These are phyloP conservation scores for Leucophora obtusa DNA, from an alignment of 2,888 invertebrate genomes.

Conservation along the genomic window DNA sequence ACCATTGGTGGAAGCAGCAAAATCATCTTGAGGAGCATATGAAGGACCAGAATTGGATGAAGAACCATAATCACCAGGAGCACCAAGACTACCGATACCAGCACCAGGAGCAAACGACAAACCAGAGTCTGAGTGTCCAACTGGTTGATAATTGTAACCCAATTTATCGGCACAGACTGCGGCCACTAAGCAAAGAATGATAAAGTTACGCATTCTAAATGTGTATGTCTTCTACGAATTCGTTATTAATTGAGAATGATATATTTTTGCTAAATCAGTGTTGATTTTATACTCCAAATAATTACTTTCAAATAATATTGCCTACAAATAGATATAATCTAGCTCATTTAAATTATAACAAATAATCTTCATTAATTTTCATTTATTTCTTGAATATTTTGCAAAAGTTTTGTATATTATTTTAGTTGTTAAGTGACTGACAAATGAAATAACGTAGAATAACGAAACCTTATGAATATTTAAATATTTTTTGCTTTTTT, in stretches of 20 bases:
- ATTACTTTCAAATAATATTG: background rate
- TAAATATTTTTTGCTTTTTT: background rate
- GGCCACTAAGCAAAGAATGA: conserved; percentile 46
- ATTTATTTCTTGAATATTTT: background rate
- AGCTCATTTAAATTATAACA: conserved; percentile 37
- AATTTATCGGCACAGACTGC: conserved; percentile 68
- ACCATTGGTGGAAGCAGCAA: background rate
- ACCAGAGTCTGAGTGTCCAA: conserved; percentile 68
- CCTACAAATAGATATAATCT: too few species aligned
- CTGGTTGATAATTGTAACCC: conserved; percentile 71
- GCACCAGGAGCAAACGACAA: conserved; percentile 68
- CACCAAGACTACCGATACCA: conserved; percentile 1
- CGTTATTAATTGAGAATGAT: conserved; percentile 20
- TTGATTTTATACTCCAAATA: conserved; percentile 28
- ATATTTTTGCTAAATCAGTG: background rate
- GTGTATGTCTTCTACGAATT: conserved; percentile 8
- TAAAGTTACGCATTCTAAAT: conserved; percentile 40
- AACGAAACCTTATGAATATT: conserved; percentile 9
- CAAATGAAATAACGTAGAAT: background rate
- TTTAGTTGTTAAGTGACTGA: background rate
- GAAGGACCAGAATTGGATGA: conserved; percentile 1
- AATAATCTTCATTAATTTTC: background rate
- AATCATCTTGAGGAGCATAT: conserved; percentile 5
- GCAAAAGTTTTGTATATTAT: background rate
- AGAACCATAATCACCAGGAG: background rate